Conservation (phyloP, 2,797 vertebrate genomes). For the Distichodus sexfasciatus region DNA sequence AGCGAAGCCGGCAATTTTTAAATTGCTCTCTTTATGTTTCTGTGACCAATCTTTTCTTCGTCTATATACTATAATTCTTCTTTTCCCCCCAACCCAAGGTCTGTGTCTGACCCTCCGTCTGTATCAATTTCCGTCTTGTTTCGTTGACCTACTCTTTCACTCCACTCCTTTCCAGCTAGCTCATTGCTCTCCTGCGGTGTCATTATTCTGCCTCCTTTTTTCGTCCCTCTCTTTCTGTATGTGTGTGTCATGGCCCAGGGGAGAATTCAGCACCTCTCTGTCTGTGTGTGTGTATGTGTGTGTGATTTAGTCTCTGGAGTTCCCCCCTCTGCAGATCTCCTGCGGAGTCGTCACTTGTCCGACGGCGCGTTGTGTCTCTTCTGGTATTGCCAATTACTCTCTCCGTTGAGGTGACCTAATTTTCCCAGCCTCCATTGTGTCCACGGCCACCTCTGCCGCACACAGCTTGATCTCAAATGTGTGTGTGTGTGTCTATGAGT, state of each 20-base stretch:
- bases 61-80: neutral
- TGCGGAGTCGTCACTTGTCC: slow-evolving; percentile 41
- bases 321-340: slow-evolving; percentile 41
- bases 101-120: slow-evolving; percentile 31
- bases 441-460: neutral
- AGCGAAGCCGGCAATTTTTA: slow-evolving; percentile 60
- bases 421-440: slow-evolving; percentile 37
- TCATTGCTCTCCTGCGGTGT: slow-evolving; percentile 39
- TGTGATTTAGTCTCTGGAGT: slow-evolving; percentile 45
- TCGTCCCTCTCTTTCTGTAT: slow-evolving; percentile 4
- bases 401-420: slow-evolving; percentile 50
- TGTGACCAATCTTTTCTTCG: slow-evolving; percentile 1
- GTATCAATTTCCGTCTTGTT: slow-evolving; percentile 35
- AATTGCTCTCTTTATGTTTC: slow-evolving; percentile 51
- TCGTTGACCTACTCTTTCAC: slow-evolving; percentile 32
- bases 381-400: slow-evolving; percentile 51
- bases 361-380: slow-evolving; percentile 49
- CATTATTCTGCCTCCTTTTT: slow-evolving; percentile 23
- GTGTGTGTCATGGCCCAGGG: slow-evolving; percentile 30
- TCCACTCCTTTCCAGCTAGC: slow-evolving; percentile 17
- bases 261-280: slow-evolving; percentile 47
- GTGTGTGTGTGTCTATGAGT: slow-evolving; percentile 1
- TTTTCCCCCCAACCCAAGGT: slow-evolving; percentile 1
- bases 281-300: slow-evolving; percentile 20
- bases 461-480: neutral